Conservation (phyloP, 1,140 invertebrate species). For the Asbolus verrucosus region DNA sequence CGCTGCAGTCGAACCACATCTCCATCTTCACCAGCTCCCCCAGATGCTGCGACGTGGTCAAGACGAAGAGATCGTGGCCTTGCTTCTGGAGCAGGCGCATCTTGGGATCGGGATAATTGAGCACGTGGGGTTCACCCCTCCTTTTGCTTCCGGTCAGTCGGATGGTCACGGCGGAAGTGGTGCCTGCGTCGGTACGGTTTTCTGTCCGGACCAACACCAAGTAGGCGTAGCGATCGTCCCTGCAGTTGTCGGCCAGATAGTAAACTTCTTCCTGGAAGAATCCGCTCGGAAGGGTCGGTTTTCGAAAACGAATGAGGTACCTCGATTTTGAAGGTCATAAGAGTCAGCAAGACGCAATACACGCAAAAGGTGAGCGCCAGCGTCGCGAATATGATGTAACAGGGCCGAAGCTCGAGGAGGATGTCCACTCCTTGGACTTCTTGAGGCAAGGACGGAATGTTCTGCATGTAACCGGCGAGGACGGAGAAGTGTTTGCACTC, state of each 20-base stretch:
- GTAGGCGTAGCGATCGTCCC: slow-evolving; percentile 1
- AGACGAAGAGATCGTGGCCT: slow-evolving; percentile 7
- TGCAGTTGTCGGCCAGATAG: not conserved
- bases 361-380: not conserved
- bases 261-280: not conserved
- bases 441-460: not conserved
- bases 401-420: not conserved
- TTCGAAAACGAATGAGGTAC: too few relatives aligned
- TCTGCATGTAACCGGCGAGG: slow-evolving; percentile 3
- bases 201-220: slow-evolving; percentile 11
- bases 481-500: slow-evolving; percentile 13
- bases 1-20: slow-evolving; percentile 27
- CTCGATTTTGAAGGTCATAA: slow-evolving; percentile 2
- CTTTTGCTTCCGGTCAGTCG: not conserved
- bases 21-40: slow-evolving; percentile 3
- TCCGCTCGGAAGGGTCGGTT: too few relatives aligned
- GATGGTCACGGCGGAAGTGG: slow-evolving; percentile 4
- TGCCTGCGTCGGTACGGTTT: not conserved
- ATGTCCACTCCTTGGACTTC: not conserved
- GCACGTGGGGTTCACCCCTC: not conserved
- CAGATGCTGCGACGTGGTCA: not conserved
- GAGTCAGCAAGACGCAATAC: slow-evolving; percentile 3
- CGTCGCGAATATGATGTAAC: slow-evolving; percentile 11
- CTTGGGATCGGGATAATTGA: slow-evolving; percentile 13
- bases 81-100: slow-evolving; percentile 2